These are phyloP conservation scores for Odobenus rosmarus DNA, from an alignment of 2,113 vertebrate genomes.

Conservation along the genomic window DNA sequence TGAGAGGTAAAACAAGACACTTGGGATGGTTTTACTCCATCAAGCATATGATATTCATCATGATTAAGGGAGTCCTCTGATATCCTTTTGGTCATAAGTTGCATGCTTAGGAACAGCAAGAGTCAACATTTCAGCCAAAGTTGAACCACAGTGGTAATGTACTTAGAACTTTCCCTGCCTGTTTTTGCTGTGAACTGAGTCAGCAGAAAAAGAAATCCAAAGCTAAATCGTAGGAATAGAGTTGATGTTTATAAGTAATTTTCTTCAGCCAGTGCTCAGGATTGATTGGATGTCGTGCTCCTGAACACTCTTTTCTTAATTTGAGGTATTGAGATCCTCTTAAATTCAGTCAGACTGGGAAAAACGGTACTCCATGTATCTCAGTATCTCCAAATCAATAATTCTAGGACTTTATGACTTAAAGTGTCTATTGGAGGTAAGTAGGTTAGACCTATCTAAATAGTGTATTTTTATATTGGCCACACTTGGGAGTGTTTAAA, in stretches of 20 bases:
- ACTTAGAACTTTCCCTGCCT: constrained; percentile 49
- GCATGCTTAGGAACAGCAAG: constrained; percentile 71
- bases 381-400: constrained; percentile 50
- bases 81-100: constrained; percentile 61
- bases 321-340: constrained; percentile 42
- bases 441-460: constrained; percentile 62
- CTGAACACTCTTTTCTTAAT: constrained; percentile 14
- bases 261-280: constrained; percentile 65
- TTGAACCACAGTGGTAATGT: constrained; percentile 55
- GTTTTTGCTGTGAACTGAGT: constrained; percentile 61
- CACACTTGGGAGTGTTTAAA: constrained; percentile 24
- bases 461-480: constrained; percentile 54
- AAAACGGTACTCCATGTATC: constrained; percentile 51
- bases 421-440: constrained; percentile 72
- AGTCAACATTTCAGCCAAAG: constrained; percentile 70
- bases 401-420: constrained; percentile 43
- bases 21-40: constrained; percentile 67
- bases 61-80: constrained; percentile 50
- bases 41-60: constrained; percentile 41
- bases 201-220: constrained; percentile 54
- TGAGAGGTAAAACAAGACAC: constrained; percentile 69
- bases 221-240: constrained; percentile 18
- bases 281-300: constrained; percentile 48
- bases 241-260: constrained; percentile 42
- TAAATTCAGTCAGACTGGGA: constrained; percentile 32